A percentile compares a stretch with the other conserved stretches of the same genome.
These are phyloP conservation scores for Anastrepha obliqua DNA, from an alignment of 1,140 invertebrate genomes.

Conservation along the genomic window DNA sequence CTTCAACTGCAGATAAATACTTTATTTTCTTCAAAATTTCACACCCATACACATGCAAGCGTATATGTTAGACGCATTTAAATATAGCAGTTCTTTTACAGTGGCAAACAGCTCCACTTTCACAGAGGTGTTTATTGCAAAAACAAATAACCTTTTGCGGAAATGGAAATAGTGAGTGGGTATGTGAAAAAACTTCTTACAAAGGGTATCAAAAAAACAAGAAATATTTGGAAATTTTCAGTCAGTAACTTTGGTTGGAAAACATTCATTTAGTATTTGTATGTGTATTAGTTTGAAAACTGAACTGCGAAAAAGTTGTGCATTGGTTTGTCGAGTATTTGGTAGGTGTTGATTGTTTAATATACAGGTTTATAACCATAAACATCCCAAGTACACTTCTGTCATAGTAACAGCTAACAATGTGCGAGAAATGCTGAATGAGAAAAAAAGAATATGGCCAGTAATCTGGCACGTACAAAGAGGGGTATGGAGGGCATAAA, in stretches of 20 bases:
- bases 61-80: too few species aligned
- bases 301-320: not conserved
- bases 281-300: not conserved
- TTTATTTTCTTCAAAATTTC: too few species aligned
- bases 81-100: too few species aligned
- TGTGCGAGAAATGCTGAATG: not conserved
- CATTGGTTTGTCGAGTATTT: not conserved
- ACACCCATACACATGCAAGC: too few species aligned
- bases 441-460: not conserved
- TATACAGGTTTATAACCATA: not conserved
- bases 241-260: not conserved
- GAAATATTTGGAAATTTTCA: not conserved
- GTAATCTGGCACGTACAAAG: not conserved
- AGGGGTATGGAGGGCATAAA: not conserved
- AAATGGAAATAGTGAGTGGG: not conserved
- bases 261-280: not conserved
- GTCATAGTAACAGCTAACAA: not conserved
- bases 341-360: conserved; percentile 7
- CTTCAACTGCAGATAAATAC: too few species aligned
- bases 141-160: not conserved
- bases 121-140: not conserved
- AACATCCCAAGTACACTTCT: not conserved
- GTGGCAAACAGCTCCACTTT: not conserved
- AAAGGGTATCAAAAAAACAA: not conserved
- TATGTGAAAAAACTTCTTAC: not conserved